Percentiles rank a stretch among this genome's conserved stretches.
These are phyloP conservation scores for Caradrina kadenii DNA, from an alignment of 2,888 invertebrate genomes.

Conservation along the genomic window DNA sequence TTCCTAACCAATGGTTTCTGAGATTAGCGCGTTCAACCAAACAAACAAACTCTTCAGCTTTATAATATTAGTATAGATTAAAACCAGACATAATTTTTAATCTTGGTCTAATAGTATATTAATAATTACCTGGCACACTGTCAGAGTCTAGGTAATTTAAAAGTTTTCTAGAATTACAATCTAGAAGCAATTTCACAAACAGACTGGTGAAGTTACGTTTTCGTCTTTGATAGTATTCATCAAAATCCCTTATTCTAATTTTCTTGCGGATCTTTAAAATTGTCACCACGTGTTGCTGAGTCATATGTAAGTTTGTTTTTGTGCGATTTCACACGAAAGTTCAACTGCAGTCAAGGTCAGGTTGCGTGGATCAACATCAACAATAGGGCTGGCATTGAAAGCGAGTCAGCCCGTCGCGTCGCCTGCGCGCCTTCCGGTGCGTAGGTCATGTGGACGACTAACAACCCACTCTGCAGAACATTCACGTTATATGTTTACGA, in stretches of 20 bases:
- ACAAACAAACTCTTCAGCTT: no score
- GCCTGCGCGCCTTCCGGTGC: conserved; percentile 58
- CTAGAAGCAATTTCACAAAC: background rate
- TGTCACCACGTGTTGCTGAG: conserved; percentile 36
- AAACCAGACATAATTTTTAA: conserved; percentile 6
- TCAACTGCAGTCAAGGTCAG: conserved; percentile 65
- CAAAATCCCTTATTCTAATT: background rate
- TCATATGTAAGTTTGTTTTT: conserved; percentile 49
- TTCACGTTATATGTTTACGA: conserved; percentile 66
- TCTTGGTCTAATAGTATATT: background rate
- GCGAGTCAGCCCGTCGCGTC: conserved; percentile 45
- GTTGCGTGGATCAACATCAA: conserved; percentile 46
- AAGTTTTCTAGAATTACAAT: background rate
- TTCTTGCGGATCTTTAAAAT: conserved; percentile 1
- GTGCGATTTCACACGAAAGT: conserved; percentile 61
- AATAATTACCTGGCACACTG: background rate
- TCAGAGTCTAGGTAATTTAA: conserved; percentile 7
- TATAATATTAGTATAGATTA: no score
- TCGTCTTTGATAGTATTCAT: no score
- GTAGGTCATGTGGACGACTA: conserved; percentile 63
- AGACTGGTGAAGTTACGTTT: background rate
- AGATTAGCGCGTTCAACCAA: no score
- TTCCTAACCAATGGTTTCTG: no score
- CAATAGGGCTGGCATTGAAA: conserved; percentile 62
- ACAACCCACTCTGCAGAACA: conserved; percentile 59